Evolutionary conservation across 2,888 invertebrate genomes (phyloP).

Genomic region (Pachliopta kotzebuea): DNA sequence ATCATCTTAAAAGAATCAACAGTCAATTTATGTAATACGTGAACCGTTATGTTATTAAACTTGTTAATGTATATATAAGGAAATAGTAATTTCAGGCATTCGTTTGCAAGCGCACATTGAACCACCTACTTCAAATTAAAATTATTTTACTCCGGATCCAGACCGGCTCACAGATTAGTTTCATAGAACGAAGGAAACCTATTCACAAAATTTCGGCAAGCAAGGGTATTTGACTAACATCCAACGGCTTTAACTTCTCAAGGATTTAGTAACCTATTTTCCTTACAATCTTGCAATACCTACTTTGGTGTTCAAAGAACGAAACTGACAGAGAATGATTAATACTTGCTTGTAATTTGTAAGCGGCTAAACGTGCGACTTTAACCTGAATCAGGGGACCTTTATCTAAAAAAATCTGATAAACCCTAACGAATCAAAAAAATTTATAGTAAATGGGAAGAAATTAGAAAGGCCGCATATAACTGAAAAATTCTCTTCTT

Average conservation of each 20-base stretch:
- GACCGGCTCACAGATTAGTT: slow-evolving; percentile 11
- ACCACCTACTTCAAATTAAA: neutral
- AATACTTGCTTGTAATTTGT: slow-evolving; percentile 34
- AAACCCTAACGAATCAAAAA: neutral
- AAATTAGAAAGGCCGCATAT: neutral
- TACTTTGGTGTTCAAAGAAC: slow-evolving; percentile 25
- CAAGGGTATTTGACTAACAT: neutral
- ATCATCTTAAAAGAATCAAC: no score
- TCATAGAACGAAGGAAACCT: slow-evolving; percentile 15
- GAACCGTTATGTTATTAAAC: no score
- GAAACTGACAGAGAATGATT: slow-evolving; percentile 38
- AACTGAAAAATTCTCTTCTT: neutral
- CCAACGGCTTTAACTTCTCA: slow-evolving; percentile 23
- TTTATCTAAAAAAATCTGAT: neutral
- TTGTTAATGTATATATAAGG: no score
- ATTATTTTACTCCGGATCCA: neutral
- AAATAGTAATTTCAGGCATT: neutral
- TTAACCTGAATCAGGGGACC: neutral
- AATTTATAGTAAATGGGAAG: neutral
- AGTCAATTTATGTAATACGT: no score
- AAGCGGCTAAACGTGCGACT: slow-evolving; percentile 28
- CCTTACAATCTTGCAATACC: slow-evolving; percentile 26
- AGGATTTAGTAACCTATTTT: slow-evolving; percentile 8
- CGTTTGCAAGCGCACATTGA: neutral
- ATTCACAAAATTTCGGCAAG: neutral